Base-by-base conservation (phyloP, 2,888 invertebrate species). In the Diarsia rubi region DNA sequence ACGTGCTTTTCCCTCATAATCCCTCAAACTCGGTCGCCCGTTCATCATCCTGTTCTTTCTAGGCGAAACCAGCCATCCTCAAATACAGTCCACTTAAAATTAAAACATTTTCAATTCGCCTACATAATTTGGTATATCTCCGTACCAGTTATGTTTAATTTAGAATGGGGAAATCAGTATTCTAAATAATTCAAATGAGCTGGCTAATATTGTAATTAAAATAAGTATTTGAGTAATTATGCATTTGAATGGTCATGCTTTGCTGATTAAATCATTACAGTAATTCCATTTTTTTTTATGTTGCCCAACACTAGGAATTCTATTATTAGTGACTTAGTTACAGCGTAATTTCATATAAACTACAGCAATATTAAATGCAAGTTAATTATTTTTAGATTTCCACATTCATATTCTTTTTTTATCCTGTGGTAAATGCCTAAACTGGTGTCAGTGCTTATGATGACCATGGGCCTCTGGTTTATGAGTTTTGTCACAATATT, bases 161-260 rank as follows among this genome's bases (percentile, higher is more conserved):
- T 27, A 3, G 21, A 68, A 27, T 57, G 42, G 14, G 5, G 2
- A 54, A 67, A 27, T 16, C 27, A 2, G 45, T 14, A 45, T 42
- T 37, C 12, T 12, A 52, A 21, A 4, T 12, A 12, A 37, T 21
- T 16, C 3, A 12, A 31, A 63, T 45, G 45, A n/a, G 44, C 19
- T 19, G 31, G 5, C 12, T 14, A 72, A 59, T 37, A 0, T 59
- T 12, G 3, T 12, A 47, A 59, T 73, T 47, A 12, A 70, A 27
- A 70, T 27, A 44, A 57, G 21, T 57, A 16, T 12, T 14, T 21
- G 2, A 8, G 9, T 45, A 24, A 47, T 42, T 59, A 62, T 60
- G 19, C 59, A 60, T 60, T 72, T n/a, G n/a, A 45, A 31, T 71
- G 24, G 45, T 57, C 57, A 52, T 44, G 45, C 37, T 44, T 52